phyloP scores from a whole-genome alignment of 2,888 invertebrate species.

The Phyllotreta striolata region DNA sequence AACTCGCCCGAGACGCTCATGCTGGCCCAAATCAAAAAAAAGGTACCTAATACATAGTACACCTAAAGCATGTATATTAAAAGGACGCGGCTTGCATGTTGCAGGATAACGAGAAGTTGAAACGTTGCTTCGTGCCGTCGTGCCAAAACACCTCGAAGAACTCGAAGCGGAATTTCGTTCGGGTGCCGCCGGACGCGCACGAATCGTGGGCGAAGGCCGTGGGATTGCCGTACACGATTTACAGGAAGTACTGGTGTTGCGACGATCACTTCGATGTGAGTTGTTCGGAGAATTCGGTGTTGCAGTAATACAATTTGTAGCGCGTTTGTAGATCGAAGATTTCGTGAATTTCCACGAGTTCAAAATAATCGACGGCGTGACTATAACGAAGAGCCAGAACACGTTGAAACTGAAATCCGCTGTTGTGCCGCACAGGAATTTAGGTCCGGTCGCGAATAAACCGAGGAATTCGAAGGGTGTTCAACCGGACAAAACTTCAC shows the following conservation, averaged over 20 bases:
- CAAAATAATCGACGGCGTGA: too few relatives aligned
- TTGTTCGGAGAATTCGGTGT: not conserved
- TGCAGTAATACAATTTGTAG: too few relatives aligned
- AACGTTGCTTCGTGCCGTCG: slow-evolving; percentile 18
- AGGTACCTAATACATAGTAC: not conserved
- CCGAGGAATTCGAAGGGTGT: too few relatives aligned
- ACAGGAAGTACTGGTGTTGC: slow-evolving; percentile 6
- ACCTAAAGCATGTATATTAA: too few relatives aligned
- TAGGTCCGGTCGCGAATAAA: too few relatives aligned
- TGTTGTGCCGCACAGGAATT: too few relatives aligned
- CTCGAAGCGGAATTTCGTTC: slow-evolving; percentile 2
- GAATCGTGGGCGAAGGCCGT: slow-evolving; percentile 8
- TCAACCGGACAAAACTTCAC: too few relatives aligned
- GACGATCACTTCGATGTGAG: slow-evolving; percentile 24
- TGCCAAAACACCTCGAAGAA: slow-evolving; percentile 12
- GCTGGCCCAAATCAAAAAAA: slow-evolving; percentile 28
- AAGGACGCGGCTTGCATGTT: not conserved
- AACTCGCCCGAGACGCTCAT: too few relatives aligned
- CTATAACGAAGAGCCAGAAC: too few relatives aligned
- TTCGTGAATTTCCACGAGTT: too few relatives aligned
- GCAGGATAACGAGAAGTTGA: not conserved
- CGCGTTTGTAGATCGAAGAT: too few relatives aligned
- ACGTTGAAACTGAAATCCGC: too few relatives aligned
- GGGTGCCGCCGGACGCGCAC: not conserved
- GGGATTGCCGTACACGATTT: not conserved